phyloP scores from a whole-genome alignment of 1,140 invertebrate genomes.

The Popillia japonica region DNA sequence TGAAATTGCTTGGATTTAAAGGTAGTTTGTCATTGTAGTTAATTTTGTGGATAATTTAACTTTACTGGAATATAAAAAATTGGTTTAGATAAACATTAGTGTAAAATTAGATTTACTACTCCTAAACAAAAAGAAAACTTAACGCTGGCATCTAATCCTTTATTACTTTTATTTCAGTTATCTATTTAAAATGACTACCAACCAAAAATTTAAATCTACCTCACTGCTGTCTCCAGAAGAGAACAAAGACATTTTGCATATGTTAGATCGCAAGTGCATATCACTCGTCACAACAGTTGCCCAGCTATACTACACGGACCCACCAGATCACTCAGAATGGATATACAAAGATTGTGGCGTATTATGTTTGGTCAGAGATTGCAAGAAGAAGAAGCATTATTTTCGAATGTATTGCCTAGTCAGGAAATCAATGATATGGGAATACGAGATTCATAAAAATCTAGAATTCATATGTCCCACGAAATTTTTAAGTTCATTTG shows the following conservation, averaged over 20 bases:
- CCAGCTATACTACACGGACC: not conserved
- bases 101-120: too few species aligned
- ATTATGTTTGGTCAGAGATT: not conserved
- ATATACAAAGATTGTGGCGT: conserved; percentile 21
- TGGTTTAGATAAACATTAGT: too few species aligned
- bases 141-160: too few species aligned
- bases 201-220: not conserved
- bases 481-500: not conserved
- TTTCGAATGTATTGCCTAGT: not conserved
- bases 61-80: too few species aligned
- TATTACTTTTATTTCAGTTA: too few species aligned
- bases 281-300: not conserved
- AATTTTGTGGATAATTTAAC: too few species aligned
- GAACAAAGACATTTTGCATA: not conserved
- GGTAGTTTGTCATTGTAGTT: too few species aligned
- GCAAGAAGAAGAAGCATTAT: not conserved
- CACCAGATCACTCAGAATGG: conserved; percentile 13
- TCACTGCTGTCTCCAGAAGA: not conserved
- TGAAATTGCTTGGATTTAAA: too few species aligned
- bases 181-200: not conserved
- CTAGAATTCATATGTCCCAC: not conserved
- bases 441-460: not conserved
- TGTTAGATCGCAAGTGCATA: not conserved
- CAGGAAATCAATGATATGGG: not conserved
- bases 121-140: too few species aligned